These are phyloP conservation scores for Blastomussa wellsi DNA, from an alignment of 92 coral and sea anemone genomes.

Conservation along the genomic window DNA sequence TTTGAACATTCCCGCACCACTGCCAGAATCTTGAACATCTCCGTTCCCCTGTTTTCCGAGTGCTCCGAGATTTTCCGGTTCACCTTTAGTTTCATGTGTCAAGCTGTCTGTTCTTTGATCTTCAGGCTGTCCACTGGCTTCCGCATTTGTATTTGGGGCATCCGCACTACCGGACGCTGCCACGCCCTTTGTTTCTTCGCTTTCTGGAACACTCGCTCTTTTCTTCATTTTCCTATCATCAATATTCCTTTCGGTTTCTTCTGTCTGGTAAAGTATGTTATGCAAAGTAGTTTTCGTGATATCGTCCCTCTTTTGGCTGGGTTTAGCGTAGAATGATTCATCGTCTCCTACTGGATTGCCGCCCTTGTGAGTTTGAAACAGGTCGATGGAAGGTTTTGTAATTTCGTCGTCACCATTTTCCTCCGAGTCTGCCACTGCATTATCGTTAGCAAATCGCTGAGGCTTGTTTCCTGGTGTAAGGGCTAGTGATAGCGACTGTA, in stretches of 20 bases:
- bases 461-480: not conserved
- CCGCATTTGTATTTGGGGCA: not conserved
- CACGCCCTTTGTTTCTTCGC: slow-evolving; percentile 20
- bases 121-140: not conserved
- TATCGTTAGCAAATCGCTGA: not conserved
- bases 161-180: not conserved
- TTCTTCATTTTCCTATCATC: slow-evolving; percentile 23
- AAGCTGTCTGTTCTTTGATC: not conserved
- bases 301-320: not conserved
- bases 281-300: slow-evolving; percentile 32
- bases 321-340: not conserved
- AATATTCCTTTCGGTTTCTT: not conserved
- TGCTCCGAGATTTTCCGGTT: slow-evolving; percentile 11
- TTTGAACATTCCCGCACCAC: not conserved
- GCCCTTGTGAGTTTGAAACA: slow-evolving; percentile 16
- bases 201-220: slow-evolving; percentile 34
- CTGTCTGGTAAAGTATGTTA: slow-evolving; percentile 25
- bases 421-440: not conserved
- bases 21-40: slow-evolving; percentile 2
- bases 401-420: slow-evolving; percentile 4
- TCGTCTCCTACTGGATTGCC: slow-evolving; percentile 10
- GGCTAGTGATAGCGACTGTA: slow-evolving; percentile 26
- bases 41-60: slow-evolving; percentile 6
- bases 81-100: not conserved
- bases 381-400: not conserved